phyloP scores from a whole-genome alignment of 2,797 vertebrate species.

The Fringilla coelebs region DNA sequence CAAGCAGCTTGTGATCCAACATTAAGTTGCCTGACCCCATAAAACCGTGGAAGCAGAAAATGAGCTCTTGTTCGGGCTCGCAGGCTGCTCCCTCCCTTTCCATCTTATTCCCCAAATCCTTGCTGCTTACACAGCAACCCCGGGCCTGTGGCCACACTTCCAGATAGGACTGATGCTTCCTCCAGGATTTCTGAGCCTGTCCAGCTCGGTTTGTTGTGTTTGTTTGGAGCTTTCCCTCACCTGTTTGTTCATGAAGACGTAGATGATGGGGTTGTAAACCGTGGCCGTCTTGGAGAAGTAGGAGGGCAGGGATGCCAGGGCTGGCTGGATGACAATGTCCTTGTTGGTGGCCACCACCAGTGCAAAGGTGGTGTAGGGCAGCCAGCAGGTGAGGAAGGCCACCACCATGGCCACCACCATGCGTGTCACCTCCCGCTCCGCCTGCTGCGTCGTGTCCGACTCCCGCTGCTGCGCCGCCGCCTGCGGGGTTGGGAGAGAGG shows the following conservation, averaged over 20 bases:
- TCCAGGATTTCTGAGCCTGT: background rate
- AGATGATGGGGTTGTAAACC: constrained; percentile 68
- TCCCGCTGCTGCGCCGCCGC: constrained; percentile 42
- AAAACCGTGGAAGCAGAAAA: constrained; percentile 15
- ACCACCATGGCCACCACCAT: constrained; percentile 69
- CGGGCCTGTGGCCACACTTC: accelerated
- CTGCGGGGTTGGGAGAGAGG: background rate
- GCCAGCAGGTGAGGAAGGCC: constrained; percentile 69
- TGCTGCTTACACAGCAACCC: background rate
- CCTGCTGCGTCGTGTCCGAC: constrained; percentile 44
- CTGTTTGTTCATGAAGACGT: constrained; percentile 74
- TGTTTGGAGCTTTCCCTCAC: background rate
- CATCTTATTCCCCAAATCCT: background rate
- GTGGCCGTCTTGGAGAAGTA: constrained; percentile 72
- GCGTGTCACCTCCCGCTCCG: constrained; percentile 46
- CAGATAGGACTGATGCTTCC: background rate
- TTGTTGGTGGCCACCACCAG: constrained; percentile 60
- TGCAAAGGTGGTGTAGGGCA: constrained; percentile 66
- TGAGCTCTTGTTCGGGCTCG: background rate
- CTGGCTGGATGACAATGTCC: constrained; percentile 42
- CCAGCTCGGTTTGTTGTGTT: background rate
- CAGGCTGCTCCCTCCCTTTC: background rate
- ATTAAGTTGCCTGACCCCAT: background rate
- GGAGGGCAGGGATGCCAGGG: constrained; percentile 63
- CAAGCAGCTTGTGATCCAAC: background rate